phyloP scores from a whole-genome alignment of 37 sponge, comb jelly and placozoan genomes.

The Dysidea cf. avara region DNA sequence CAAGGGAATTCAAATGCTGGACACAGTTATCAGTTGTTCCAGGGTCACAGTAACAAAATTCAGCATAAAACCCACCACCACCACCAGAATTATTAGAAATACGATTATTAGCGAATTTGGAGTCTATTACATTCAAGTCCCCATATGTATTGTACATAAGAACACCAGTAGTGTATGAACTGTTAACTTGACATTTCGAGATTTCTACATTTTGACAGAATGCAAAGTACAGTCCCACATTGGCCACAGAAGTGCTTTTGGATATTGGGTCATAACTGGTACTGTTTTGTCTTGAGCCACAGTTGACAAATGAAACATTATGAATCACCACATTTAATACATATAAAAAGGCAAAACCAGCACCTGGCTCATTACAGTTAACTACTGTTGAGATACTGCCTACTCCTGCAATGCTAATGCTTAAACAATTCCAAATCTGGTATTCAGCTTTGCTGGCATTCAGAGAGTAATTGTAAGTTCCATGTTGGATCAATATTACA shows the following conservation, averaged over 20 bases:
- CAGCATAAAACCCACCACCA: slow-evolving; percentile 12
- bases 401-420: too few species aligned
- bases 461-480: too few species aligned
- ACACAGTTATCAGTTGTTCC: background rate
- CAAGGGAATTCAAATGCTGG: background rate
- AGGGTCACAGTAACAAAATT: slow-evolving; percentile 15
- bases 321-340: slow-evolving; percentile 7
- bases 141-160: slow-evolving; percentile 23
- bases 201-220: slow-evolving; percentile 11
- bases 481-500: too few species aligned
- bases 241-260: background rate
- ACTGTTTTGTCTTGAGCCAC: slow-evolving; percentile 38
- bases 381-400: too few species aligned
- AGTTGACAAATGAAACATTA: slow-evolving; percentile 13
- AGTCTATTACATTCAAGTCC: slow-evolving; percentile 1
- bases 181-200: background rate
- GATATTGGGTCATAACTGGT: background rate
- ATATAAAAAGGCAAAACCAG: slow-evolving; percentile 42
- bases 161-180: slow-evolving; percentile 40
- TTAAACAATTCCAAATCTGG: too few species aligned
- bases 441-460: too few species aligned
- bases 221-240: slow-evolving; percentile 5
- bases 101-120: slow-evolving; percentile 2
- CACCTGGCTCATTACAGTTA: too few species aligned
- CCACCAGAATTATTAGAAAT: background rate